phyloP scores from a whole-genome alignment of 2,797 vertebrate species.

The Thaleichthys pacificus region DNA sequence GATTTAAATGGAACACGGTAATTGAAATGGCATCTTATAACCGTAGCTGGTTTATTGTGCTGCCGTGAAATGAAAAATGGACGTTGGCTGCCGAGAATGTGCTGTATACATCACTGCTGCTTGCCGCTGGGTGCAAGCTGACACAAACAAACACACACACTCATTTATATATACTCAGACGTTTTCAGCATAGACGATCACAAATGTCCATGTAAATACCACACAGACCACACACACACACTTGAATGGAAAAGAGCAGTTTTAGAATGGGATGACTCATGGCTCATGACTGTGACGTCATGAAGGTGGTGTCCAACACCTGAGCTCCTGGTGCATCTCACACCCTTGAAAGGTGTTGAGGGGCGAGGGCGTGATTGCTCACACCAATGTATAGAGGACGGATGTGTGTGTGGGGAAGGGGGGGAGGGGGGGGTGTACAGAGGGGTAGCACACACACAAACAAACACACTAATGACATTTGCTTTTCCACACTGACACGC shows the following conservation, averaged over 20 bases:
- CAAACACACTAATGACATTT: not conserved
- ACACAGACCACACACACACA: not conserved
- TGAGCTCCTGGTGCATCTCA: no score
- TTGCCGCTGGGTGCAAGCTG: slow-evolving; percentile 43
- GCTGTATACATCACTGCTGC: slow-evolving; percentile 59
- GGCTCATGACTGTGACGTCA: no score
- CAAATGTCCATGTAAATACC: not conserved
- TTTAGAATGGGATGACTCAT: no score
- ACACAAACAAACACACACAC: slow-evolving; percentile 37
- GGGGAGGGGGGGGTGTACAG: not conserved
- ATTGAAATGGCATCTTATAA: slow-evolving; percentile 67
- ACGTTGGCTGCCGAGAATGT: slow-evolving; percentile 19
- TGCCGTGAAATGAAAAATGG: slow-evolving; percentile 53
- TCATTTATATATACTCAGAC: not conserved
- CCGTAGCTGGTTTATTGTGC: slow-evolving; percentile 68
- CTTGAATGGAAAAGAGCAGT: no score
- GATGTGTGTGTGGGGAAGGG: not conserved
- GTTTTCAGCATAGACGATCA: not conserved
- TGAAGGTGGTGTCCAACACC: no score
- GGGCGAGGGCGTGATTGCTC: no score
- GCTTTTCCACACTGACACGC: not conserved
- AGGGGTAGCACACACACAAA: not conserved
- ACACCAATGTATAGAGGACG: no score
- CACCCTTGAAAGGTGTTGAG: no score
- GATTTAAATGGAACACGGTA: slow-evolving; percentile 65